A percentile compares a stretch with the other conserved stretches of the same genome.
Conservation (phyloP, 1,140 invertebrate genomes). For the Panagrolaimus sp. region DNA sequence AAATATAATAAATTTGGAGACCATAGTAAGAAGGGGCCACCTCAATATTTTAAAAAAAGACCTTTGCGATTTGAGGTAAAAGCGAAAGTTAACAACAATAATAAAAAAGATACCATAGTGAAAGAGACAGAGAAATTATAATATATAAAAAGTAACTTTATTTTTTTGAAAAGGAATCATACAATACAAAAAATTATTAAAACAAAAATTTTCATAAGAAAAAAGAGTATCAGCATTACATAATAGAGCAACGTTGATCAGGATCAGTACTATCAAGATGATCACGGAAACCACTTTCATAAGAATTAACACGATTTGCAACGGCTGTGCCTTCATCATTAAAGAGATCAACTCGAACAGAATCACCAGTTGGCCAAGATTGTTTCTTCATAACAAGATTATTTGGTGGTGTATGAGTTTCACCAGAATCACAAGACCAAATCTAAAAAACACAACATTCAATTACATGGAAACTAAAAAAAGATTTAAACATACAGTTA, state of each 20-base stretch:
- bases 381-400: slow-evolving; percentile 46
- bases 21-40: slow-evolving; percentile 4
- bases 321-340: slow-evolving; percentile 22
- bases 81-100: not conserved
- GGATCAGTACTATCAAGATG: not conserved
- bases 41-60: not conserved
- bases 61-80: slow-evolving; percentile 7
- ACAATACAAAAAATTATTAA: not conserved
- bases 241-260: slow-evolving; percentile 37
- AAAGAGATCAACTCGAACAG: slow-evolving; percentile 33
- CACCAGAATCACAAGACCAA: slow-evolving; percentile 36
- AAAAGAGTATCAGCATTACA: slow-evolving; percentile 24
- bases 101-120: not conserved
- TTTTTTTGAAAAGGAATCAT: not conserved
- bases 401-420: slow-evolving; percentile 31
- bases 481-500: slow-evolving; percentile 36
- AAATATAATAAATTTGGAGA: slow-evolving; percentile 4
- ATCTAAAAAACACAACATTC: slow-evolving; percentile 23
- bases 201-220: not conserved
- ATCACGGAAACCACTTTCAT: slow-evolving; percentile 20
- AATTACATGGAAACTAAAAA: not conserved
- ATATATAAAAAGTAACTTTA: not conserved
- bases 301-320: slow-evolving; percentile 28
- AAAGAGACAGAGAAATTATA: not conserved
- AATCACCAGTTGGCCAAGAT: slow-evolving; percentile 38